Base-by-base conservation (phyloP, 1,140 invertebrate species). In the Calliphora vicina region DNA sequence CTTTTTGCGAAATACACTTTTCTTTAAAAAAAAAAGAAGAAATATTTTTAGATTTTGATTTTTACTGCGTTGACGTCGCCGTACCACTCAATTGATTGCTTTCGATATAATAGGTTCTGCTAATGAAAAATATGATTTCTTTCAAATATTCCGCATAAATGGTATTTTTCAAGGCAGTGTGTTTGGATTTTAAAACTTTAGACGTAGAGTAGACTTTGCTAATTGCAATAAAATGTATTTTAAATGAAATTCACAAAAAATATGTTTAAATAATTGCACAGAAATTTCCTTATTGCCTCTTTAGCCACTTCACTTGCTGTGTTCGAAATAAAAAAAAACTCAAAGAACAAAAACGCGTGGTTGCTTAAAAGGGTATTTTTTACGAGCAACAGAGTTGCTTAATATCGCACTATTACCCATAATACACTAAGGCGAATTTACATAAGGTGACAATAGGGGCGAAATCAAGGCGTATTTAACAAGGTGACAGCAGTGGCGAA, bases 21-120 rank as follows among this genome's bases (percentile, higher is more conserved):
- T 78, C 42, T 42, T 78, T 43, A 23, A 23, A n/a, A 45, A 15
- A 20, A 78, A 78, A 78, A 78, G 43, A 78, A 78, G 74, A 78
- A 78, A 78, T 78, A 78, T 78, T 78, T 78, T 78, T 78, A 78
- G 74, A 78, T 78, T 78, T 78, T 26, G 15, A n/a, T 35, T 35
- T 78, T 25, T 78, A n/a, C 74, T 78, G 74, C 74, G 74, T 67
- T 25, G 23, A 67, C 74, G 27, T 78, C 74, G 25, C 42, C 42
- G 35, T 76, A 17, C n/a, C 73, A 76, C 73, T n/a, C 27, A 74
- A 74, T 74, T n/a, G 27, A 74, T 74, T 74, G 27, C 72, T 74
- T 74, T 74, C 72, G 29, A 74, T 74, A 43, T 43, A 23, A 67
- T 67, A 17, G 61, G 4, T n/a, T 50, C 3, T 67, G 61, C 20